A percentile compares a stretch with the other conserved stretches of the same genome.
phyloP scores from a whole-genome alignment of 2,888 invertebrate genomes.

The Hypselothyrea guttata region DNA sequence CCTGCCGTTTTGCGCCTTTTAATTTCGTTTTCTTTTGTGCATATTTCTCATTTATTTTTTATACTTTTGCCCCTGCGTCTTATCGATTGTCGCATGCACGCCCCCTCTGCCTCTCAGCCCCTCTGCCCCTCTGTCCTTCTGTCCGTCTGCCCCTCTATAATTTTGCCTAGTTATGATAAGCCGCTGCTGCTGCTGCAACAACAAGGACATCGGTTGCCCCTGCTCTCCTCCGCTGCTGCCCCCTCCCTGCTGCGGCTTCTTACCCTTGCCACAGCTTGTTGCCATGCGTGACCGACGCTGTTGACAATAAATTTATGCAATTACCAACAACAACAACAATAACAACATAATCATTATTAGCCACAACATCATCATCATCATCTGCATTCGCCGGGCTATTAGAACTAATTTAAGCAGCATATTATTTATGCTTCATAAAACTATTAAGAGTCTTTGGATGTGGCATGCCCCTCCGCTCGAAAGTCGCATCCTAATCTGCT shows the following conservation, averaged over 20 bases:
- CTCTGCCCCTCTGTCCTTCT: conserved; percentile 13
- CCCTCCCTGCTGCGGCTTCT: background rate
- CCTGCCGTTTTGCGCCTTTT: conserved; percentile 49
- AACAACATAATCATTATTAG: too few relatives aligned
- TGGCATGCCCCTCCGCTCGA: too few relatives aligned
- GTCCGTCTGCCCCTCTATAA: conserved; percentile 1
- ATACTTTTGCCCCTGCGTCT: conserved; percentile 1
- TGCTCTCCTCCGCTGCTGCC: conserved; percentile 13
- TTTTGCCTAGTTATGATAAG: conserved; percentile 38
- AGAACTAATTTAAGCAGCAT: too few relatives aligned
- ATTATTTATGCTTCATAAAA: too few relatives aligned
- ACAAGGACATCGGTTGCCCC: conserved; percentile 29
- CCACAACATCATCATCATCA: conserved; percentile 17
- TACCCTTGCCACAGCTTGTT: conserved; percentile 15
- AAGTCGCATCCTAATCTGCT: too few relatives aligned
- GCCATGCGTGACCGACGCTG: conserved; percentile 60
- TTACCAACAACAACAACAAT: conserved; percentile 20
- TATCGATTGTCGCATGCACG: conserved; percentile 18
- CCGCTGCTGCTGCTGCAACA: conserved; percentile 11
- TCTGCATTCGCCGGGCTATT: conserved; percentile 24
- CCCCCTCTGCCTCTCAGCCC: conserved; percentile 13
- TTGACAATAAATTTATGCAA: conserved; percentile 67
- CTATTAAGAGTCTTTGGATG: too few relatives aligned
- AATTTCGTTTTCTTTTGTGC: conserved; percentile 71
- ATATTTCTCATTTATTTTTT: conserved; percentile 49